phyloP scores from a whole-genome alignment of 2,113 vertebrate species.

The Tenebrosternarchus preto region DNA sequence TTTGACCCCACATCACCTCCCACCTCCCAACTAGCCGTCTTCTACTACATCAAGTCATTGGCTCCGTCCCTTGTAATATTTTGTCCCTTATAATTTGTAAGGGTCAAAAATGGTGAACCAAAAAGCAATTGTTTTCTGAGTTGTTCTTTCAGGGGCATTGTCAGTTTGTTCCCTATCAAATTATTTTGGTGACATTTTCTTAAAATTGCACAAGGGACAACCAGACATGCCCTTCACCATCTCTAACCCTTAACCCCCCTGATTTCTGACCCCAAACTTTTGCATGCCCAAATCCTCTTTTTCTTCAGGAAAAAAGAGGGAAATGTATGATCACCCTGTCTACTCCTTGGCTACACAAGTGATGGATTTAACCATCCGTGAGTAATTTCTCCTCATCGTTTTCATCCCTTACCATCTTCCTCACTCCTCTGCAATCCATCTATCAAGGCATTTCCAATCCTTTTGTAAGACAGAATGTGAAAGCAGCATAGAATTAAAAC shows the following conservation, averaged over 20 bases:
- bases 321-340: conserved; percentile 99
- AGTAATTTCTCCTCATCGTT: conserved; percentile 79
- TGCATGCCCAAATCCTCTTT: conserved; percentile 99
- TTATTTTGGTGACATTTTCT: conserved; percentile 4
- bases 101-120: conserved; percentile 43
- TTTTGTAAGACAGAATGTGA: conserved; percentile 31
- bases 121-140: conserved; percentile 1
- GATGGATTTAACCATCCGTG: conserved; percentile 99
- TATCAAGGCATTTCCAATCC: conserved; percentile 48
- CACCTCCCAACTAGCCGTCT: conserved; percentile 3
- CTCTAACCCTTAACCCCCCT: conserved; percentile 85
- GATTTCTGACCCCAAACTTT: conserved; percentile 98
- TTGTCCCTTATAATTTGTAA: conserved; percentile 20
- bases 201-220: conserved; percentile 23
- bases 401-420: conserved; percentile 72
- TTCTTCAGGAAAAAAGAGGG: conserved; percentile 99
- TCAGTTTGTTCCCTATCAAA: conserved; percentile 4
- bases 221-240: conserved; percentile 55
- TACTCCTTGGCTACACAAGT: conserved; percentile 99
- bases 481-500: background rate
- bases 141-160: conserved; percentile 4
- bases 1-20: conserved; percentile 26
- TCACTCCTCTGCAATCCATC: conserved; percentile 75
- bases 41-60: conserved; percentile 37
- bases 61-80: conserved; percentile 21